Evolutionary conservation across 1,140 invertebrate genomes (phyloP).

Genomic region (Diploscapter pachys): DNA sequence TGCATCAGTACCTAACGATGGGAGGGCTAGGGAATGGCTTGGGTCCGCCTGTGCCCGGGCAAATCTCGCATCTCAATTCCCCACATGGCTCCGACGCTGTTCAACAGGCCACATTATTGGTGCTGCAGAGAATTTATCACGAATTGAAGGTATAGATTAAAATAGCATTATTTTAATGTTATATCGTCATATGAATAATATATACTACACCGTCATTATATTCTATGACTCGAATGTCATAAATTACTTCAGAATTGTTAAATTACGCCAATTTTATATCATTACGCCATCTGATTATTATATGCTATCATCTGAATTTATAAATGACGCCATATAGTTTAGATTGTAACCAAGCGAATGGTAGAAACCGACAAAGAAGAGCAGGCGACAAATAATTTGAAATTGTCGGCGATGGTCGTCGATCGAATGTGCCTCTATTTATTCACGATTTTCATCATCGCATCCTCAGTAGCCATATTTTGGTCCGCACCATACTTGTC

Average conservation of each 20-base stretch:
- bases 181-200: too few species aligned
- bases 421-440: slow-evolving; percentile 63
- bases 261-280: too few species aligned
- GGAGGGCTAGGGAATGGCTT: slow-evolving; percentile 31
- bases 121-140: slow-evolving; percentile 53
- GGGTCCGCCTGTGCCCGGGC: slow-evolving; percentile 9
- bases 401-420: slow-evolving; percentile 64
- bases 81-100: slow-evolving; percentile 33
- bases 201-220: too few species aligned
- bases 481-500: slow-evolving; percentile 55
- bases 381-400: slow-evolving; percentile 62
- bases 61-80: slow-evolving; percentile 3
- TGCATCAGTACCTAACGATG: slow-evolving; percentile 46
- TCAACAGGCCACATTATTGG: slow-evolving; percentile 46
- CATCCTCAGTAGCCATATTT: slow-evolving; percentile 60
- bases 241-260: too few species aligned
- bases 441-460: slow-evolving; percentile 61
- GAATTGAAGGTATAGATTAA: slow-evolving; percentile 47
- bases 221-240: too few species aligned
- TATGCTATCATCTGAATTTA: too few species aligned
- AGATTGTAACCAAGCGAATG: slow-evolving; percentile 57
- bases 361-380: slow-evolving; percentile 57
- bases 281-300: too few species aligned
- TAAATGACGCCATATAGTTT: neutral
- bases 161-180: too few species aligned